These are phyloP conservation scores for Nyctereutes procyonoides DNA, from an alignment of 2,113 vertebrate species.

Conservation along the genomic window DNA sequence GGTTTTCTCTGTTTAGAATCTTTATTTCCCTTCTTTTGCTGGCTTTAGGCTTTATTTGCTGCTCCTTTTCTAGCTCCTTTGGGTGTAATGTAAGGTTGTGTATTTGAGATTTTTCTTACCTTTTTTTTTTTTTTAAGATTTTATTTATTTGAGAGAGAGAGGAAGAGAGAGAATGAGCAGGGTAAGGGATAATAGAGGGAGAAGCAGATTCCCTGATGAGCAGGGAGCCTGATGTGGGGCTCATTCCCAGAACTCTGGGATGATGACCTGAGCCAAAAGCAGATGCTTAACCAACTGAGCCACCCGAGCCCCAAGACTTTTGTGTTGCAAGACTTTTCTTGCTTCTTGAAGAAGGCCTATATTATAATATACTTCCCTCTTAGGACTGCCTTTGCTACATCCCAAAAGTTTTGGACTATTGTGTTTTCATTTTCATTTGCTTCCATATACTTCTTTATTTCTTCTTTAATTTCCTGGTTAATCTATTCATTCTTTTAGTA, in stretches of 20 bases:
- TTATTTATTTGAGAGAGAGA: no score
- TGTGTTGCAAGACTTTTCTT: not conserved
- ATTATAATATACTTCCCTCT: not conserved
- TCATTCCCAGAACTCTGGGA: no score
- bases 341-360: not conserved
- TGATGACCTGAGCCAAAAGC: no score
- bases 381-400: not conserved
- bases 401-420: not conserved
- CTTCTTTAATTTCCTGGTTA: not conserved
- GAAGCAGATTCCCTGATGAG: no score
- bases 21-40: not conserved
- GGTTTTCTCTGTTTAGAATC: not conserved
- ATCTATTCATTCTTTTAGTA: not conserved
- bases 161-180: no score
- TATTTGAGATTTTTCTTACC: not conserved
- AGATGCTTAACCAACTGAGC: no score
- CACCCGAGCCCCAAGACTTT: no score
- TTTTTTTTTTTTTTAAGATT: not conserved
- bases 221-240: no score
- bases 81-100: not conserved
- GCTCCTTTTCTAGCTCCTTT: not conserved
- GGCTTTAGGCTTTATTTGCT: not conserved
- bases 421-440: not conserved
- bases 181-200: no score
- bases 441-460: not conserved